A percentile compares a stretch with the other conserved stretches of the same genome.
phyloP scores from a whole-genome alignment of 2,797 vertebrate species.

The Xyrichtys novacula region DNA sequence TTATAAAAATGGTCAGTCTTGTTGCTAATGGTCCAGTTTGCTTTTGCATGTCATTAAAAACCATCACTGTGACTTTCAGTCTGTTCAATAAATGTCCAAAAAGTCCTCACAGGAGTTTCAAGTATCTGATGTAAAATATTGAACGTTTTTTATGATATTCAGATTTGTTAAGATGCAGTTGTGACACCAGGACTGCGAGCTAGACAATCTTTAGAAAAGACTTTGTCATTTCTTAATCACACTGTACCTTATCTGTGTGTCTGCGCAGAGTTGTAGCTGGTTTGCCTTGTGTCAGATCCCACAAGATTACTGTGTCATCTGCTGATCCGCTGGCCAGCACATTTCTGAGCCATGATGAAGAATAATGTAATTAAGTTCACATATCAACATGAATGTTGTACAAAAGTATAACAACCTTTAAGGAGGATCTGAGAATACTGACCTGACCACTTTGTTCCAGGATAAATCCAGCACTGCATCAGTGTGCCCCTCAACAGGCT shows the following conservation, averaged over 20 bases:
- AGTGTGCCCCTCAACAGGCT: constrained; percentile 87
- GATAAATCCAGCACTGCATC: constrained; percentile 96
- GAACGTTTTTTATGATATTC: too few species aligned
- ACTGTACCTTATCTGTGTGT: constrained; percentile 93
- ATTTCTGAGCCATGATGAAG: constrained; percentile 80
- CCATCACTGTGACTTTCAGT: too few species aligned
- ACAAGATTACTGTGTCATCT: constrained; percentile 91
- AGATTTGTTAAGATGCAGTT: too few species aligned
- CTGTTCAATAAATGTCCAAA: too few species aligned
- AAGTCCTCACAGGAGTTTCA: too few species aligned
- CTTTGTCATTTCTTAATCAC: too few species aligned
- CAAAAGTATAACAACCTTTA: not conserved
- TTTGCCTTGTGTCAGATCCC: constrained; percentile 92
- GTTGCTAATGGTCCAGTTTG: too few species aligned
- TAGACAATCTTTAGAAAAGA: too few species aligned
- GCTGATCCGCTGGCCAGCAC: constrained; percentile 95
- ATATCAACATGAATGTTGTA: not conserved
- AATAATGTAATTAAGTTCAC: not conserved
- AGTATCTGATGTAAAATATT: too few species aligned
- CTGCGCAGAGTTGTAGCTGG: constrained; percentile 88
- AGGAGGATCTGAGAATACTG: constrained; percentile 37
- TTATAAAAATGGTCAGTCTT: too few species aligned
- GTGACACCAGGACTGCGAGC: too few species aligned
- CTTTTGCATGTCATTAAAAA: too few species aligned
- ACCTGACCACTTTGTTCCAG: constrained; percentile 96